phyloP scores from a whole-genome alignment of 2,888 invertebrate genomes.

The Hesperia comma region DNA sequence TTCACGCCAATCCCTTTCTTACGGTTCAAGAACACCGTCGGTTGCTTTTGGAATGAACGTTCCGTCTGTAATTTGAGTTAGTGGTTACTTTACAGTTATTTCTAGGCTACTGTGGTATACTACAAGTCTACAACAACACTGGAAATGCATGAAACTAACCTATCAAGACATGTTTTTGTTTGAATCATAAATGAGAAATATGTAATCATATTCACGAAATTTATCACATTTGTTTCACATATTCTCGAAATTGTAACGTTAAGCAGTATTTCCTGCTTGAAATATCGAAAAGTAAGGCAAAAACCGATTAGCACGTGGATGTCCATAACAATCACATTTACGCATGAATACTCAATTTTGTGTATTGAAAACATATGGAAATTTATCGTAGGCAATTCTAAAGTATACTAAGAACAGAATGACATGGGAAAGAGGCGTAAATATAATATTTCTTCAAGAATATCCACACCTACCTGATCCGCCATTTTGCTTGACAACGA shows the following conservation, averaged over 20 bases:
- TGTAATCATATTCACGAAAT: neutral
- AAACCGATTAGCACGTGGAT: constrained; percentile 59
- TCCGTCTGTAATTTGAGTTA: constrained; percentile 90
- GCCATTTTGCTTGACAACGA: constrained; percentile 88
- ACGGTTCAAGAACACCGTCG: constrained; percentile 96
- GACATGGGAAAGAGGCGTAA: constrained; percentile 5
- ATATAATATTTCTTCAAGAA: constrained; percentile 51
- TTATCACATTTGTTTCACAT: neutral
- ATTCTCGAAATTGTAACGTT: neutral
- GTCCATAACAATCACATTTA: constrained; percentile 55
- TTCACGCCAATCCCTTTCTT: constrained; percentile 92
- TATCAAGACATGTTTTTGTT: neutral
- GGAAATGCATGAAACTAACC: constrained; percentile 12
- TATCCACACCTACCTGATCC: constrained; percentile 88
- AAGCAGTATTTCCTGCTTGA: neutral
- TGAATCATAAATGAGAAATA: neutral
- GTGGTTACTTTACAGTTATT: constrained; percentile 4
- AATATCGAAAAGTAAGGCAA: neutral
- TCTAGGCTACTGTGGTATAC: neutral
- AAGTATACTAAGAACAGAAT: constrained; percentile 40
- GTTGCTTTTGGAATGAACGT: constrained; percentile 98
- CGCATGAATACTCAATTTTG: constrained; percentile 43
- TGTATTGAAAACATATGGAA: constrained; percentile 1
- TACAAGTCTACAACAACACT: neutral
- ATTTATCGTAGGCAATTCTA: constrained; percentile 38